Evolutionary conservation across 2,888 invertebrate species (phyloP).

Genomic region (Trypoxylon attenuatum): DNA sequence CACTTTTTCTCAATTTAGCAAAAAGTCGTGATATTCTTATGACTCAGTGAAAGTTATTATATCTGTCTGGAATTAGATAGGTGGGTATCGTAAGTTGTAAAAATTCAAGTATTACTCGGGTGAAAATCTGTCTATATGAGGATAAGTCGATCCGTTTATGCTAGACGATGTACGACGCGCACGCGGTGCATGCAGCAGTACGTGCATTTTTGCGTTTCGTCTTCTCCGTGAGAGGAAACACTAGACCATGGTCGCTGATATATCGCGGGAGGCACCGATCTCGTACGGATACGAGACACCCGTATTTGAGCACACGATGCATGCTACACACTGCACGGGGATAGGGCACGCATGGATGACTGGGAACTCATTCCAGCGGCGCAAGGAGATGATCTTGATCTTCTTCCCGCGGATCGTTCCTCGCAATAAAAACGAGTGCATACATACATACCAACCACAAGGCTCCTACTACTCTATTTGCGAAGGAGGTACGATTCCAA

Average conservation of each 20-base stretch:
- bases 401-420: too few species aligned
- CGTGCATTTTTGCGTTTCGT: constrained; percentile 56
- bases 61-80: too few species aligned
- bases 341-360: constrained; percentile 61
- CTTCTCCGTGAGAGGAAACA: constrained; percentile 59
- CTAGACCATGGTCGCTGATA: constrained; percentile 55
- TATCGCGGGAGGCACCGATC: constrained; percentile 53
- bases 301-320: constrained; percentile 23
- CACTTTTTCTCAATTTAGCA: too few species aligned
- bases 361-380: constrained; percentile 49
- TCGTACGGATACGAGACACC: constrained; percentile 43
- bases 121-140: not conserved
- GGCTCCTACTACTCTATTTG: too few species aligned
- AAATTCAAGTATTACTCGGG: too few species aligned
- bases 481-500: too few species aligned
- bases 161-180: not conserved
- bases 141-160: not conserved
- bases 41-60: too few species aligned
- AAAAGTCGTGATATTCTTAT: too few species aligned
- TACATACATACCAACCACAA: too few species aligned
- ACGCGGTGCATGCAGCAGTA: constrained; percentile 28
- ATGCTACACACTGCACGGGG: constrained; percentile 17
- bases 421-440: too few species aligned
- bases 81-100: too few species aligned
- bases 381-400: constrained; percentile 54